Evolutionary conservation across 2,888 invertebrate genomes (phyloP), one percentile per base, ranked within the genome.

Genomic region (Dryobotodes eremita): DNA sequence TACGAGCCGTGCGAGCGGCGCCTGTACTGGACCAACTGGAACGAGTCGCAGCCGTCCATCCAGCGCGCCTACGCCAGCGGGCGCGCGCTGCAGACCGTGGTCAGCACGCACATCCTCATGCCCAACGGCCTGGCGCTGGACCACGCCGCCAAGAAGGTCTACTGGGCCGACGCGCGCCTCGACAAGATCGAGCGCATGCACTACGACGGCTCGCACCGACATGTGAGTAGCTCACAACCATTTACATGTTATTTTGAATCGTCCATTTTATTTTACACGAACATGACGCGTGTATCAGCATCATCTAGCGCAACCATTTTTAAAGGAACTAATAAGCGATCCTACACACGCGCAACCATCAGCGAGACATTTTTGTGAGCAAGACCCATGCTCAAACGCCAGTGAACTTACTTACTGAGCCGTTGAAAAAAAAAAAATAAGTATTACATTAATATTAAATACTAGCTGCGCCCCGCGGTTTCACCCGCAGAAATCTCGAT

Each of bases 1-100:
- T 97, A 99, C 48, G 99, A 99, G 93, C 98, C 98, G 73, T 99
- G 99, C 93, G 97, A 98, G 86, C 95, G 86, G 89, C 97, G 97
- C 26, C 95, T 98, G 71, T 99, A 98, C 95, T 99, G 99, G 99
- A 99, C 98, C 15, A 99, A 99, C 96, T 99, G 99, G 99, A 98
- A 98, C 95, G 97, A 98, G 82, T 97, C 98, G 76, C 97, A 97
- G 69, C 98, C 99, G 0, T 97, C 97, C 85, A 98, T 99, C 88
- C 98, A 99, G 95, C 97, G 99, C 83, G 98, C 98, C 3, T 98
- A 97, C 91, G 94, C 97, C 53, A 97, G 97, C 86, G 98, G 98
- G 1, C 98, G 97, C 89, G 97, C 97, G 17, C 95, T 97, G 55
- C 97, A 98, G 92, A 97, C 97, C 61, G 98, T 99, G 77, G 98